phyloP scores from a whole-genome alignment of 2,113 vertebrate species.

The Bungarus multicinctus region DNA sequence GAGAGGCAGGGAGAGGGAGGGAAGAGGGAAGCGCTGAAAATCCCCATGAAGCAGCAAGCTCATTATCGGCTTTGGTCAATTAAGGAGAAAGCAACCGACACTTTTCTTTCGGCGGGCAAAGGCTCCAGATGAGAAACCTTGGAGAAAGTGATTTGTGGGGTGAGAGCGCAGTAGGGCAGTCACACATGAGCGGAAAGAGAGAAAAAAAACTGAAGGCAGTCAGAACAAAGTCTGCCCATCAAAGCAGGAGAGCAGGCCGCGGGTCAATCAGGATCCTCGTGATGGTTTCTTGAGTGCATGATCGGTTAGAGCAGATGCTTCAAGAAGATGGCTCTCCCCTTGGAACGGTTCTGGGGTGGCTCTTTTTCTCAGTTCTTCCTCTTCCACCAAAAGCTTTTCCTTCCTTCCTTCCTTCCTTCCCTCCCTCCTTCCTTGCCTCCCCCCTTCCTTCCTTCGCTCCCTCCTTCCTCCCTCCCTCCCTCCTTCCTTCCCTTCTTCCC shows the following conservation, averaged over 20 bases:
- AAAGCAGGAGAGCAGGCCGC: neutral
- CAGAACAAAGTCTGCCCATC: neutral
- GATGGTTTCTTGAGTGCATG: neutral
- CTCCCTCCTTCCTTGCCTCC: too few species aligned
- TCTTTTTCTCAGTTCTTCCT: neutral
- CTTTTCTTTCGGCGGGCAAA: conserved; percentile 21
- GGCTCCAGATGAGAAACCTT: conserved; percentile 37
- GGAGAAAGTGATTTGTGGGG: conserved; percentile 48
- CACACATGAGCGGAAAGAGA: conserved; percentile 22
- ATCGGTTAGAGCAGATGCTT: neutral
- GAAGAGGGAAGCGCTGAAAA: neutral
- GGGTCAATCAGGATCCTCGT: neutral
- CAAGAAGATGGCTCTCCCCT: neutral
- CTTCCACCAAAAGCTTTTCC: neutral
- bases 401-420: too few species aligned
- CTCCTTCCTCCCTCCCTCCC: too few species aligned
- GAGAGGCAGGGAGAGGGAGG: neutral
- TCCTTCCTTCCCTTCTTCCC: too few species aligned
- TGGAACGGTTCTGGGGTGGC: neutral
- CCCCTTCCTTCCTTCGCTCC: too few species aligned
- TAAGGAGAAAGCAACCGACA: conserved; percentile 18
- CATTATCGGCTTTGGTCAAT: conserved; percentile 38
- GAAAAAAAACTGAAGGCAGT: neutral
- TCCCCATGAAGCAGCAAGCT: conserved; percentile 10
- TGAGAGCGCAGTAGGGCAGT: conserved; percentile 40